Evolutionary conservation across 1,140 invertebrate species (phyloP).

Genomic region (Plodia interpunctella): DNA sequence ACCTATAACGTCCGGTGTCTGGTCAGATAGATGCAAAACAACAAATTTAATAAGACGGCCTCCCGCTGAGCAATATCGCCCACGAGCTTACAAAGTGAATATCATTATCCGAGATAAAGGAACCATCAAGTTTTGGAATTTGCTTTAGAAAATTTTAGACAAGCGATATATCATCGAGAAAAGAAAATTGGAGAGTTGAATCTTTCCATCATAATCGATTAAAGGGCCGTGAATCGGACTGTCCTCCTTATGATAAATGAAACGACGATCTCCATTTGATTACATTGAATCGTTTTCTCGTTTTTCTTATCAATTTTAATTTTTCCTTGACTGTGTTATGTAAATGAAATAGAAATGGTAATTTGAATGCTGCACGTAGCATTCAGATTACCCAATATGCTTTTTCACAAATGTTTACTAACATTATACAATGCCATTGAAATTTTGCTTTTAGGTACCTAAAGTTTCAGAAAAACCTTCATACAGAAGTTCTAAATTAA

Average conservation of each 20-base stretch:
- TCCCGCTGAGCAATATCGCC: constrained; percentile 31
- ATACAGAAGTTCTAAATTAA: too few relatives aligned
- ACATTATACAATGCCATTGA: too few relatives aligned
- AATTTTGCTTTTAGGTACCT: too few relatives aligned
- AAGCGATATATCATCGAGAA: constrained; percentile 11
- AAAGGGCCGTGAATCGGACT: constrained; percentile 3
- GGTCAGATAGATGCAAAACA: constrained; percentile 22
- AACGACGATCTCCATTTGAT: constrained; percentile 7
- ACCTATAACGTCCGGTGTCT: constrained; percentile 5
- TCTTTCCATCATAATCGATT: background rate
- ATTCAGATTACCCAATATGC: too few relatives aligned
- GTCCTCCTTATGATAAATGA: constrained; percentile 7
- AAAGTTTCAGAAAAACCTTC: too few relatives aligned
- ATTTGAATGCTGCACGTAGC: too few relatives aligned
- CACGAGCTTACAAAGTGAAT: constrained; percentile 25
- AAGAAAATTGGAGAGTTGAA: constrained; percentile 4
- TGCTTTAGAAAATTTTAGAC: background rate
- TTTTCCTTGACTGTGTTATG: background rate
- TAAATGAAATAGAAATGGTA: too few relatives aligned
- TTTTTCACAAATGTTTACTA: too few relatives aligned
- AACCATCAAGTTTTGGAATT: constrained; percentile 5
- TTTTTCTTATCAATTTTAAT: background rate
- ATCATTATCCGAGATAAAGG: constrained; percentile 9
- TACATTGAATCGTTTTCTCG: background rate
- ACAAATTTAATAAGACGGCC: constrained; percentile 33